These are phyloP conservation scores for Gryllus longicercus DNA, from an alignment of 2,888 invertebrate species.

Conservation along the genomic window DNA sequence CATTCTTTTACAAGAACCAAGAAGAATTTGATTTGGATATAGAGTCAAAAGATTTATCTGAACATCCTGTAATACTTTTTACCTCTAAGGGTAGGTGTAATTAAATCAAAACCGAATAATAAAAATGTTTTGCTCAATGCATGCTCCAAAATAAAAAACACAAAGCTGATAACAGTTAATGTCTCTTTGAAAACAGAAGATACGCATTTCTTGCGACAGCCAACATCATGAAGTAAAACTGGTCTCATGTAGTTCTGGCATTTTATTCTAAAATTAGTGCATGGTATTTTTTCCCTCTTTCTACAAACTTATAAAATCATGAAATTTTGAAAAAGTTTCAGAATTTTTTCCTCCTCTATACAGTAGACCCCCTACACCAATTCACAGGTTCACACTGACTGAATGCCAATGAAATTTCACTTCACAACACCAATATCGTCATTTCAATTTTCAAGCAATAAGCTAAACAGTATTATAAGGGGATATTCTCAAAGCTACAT, in stretches of 20 bases:
- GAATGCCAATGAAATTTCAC: background rate
- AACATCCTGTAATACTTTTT: no score
- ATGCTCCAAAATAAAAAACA: no score
- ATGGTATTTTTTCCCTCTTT: background rate
- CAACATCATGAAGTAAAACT: background rate
- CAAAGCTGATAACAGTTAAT: no score
- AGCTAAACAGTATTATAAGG: background rate
- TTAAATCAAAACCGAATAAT: no score
- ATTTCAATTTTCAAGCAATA: background rate
- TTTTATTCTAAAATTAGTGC: background rate
- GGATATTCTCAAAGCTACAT: background rate
- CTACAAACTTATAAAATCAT: slow-evolving; percentile 5
- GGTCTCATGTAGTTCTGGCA: background rate
- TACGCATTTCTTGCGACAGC: no score
- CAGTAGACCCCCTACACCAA: slow-evolving; percentile 6
- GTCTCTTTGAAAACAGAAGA: no score
- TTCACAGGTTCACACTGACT: background rate
- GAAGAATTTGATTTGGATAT: no score
- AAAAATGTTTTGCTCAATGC: no score
- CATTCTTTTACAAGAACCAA: no score
- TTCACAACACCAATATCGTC: slow-evolving; percentile 8
- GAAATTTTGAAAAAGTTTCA: background rate
- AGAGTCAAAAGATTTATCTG: no score
- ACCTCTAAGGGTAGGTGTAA: no score
- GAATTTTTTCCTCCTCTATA: background rate